phyloP scores from a whole-genome alignment of 2,797 vertebrate species.

The Hippopotamyrus pictus region DNA sequence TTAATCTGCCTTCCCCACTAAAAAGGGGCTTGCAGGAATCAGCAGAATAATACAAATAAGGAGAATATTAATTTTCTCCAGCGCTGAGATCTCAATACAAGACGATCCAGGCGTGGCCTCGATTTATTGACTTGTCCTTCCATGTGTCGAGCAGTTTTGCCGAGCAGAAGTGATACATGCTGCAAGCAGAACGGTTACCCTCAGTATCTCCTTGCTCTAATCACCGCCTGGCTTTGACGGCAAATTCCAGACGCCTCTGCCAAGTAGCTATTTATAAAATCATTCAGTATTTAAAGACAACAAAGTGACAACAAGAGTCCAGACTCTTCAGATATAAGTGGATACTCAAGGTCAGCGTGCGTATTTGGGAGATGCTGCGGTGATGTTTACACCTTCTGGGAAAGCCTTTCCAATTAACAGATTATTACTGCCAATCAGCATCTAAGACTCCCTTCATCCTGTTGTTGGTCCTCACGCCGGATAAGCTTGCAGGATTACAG shows the following conservation, averaged over 20 bases:
- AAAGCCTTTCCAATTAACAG: conserved; percentile 11
- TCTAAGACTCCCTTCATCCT: neutral
- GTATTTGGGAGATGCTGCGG: neutral
- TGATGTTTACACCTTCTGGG: neutral
- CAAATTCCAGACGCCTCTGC: neutral
- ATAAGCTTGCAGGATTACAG: neutral
- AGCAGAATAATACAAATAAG: neutral
- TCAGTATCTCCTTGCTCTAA: neutral
- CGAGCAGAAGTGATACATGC: neutral
- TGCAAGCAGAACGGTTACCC: neutral
- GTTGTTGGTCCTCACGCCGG: neutral
- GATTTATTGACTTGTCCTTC: neutral
- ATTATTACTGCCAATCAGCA: conserved; percentile 3
- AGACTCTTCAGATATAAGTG: neutral
- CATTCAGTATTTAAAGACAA: neutral
- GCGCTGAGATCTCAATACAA: neutral
- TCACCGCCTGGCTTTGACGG: neutral
- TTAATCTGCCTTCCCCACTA: neutral
- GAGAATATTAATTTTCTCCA: neutral
- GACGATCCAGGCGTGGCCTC: neutral
- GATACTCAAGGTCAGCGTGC: neutral
- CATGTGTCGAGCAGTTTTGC: neutral
- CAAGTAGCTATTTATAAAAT: neutral
- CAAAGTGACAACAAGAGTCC: neutral
- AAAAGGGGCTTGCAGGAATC: neutral